Evolutionary conservation across 1,140 invertebrate species (phyloP).

Genomic region (Battus philenor): DNA sequence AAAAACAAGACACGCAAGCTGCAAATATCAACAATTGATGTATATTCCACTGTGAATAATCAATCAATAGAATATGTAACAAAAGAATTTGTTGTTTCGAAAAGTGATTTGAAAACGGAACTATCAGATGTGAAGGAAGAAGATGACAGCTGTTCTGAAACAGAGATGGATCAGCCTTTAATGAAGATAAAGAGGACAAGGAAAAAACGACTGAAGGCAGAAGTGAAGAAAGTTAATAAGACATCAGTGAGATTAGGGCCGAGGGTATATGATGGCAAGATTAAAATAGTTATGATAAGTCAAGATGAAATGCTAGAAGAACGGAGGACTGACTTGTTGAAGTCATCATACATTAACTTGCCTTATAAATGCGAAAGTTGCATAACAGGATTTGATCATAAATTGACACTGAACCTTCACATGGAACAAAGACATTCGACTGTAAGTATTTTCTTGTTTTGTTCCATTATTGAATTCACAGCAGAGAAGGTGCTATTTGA

Average conservation of each 20-base stretch:
- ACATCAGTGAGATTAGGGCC: conserved; percentile 16
- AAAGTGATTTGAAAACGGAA: conserved; percentile 28
- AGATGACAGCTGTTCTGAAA: conserved; percentile 25
- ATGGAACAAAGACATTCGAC: conserved; percentile 39
- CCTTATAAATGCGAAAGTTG: conserved; percentile 49
- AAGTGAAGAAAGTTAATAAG: conserved; percentile 19
- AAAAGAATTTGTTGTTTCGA: not conserved
- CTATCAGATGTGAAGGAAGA: conserved; percentile 33
- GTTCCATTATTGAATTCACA: no score
- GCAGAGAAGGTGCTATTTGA: no score
- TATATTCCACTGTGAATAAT: conserved; percentile 20
- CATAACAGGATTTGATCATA: conserved; percentile 45
- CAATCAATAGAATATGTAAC: conserved; percentile 22
- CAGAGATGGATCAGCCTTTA: conserved; percentile 26
- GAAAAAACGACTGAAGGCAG: conserved; percentile 12
- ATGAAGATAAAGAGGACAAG: conserved; percentile 24
- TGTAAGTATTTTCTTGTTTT: conserved; percentile 26
- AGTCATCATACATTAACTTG: conserved; percentile 36
- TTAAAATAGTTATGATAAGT: conserved; percentile 29
- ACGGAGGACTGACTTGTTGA: conserved; percentile 27
- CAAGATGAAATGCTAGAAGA: conserved; percentile 44
- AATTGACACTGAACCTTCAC: conserved; percentile 35
- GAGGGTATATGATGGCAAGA: conserved; percentile 35
- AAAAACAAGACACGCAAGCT: not conserved
- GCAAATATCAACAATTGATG: conserved; percentile 23